phyloP scores from a whole-genome alignment of 2,113 vertebrate genomes.

The Festucalex cinctus region DNA sequence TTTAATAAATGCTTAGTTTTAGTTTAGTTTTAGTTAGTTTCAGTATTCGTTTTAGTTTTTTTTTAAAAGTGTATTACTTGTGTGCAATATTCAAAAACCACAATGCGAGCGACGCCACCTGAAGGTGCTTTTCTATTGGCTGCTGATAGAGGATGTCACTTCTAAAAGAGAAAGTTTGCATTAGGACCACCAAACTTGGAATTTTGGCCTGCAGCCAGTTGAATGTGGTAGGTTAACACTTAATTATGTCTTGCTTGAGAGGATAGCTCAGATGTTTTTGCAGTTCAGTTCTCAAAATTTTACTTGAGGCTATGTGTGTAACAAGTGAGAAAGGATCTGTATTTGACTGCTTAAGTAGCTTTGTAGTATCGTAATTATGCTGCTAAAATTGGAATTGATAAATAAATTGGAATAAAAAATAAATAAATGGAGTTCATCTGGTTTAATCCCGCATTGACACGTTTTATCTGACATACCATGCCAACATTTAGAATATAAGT shows the following conservation, averaged over 20 bases:
- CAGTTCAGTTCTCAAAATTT: background rate
- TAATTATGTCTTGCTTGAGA: background rate
- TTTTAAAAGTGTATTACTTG: too few relatives aligned
- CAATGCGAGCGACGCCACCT: too few relatives aligned
- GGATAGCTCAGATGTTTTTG: background rate
- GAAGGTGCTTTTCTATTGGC: too few relatives aligned
- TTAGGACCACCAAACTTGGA: background rate
- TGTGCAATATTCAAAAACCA: too few relatives aligned
- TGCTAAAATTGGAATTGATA: too few relatives aligned
- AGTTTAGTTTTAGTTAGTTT: too few relatives aligned
- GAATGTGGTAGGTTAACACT: background rate
- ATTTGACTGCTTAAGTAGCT: background rate
- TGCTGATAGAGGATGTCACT: too few relatives aligned
- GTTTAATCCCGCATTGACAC: too few relatives aligned
- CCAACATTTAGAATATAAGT: too few relatives aligned
- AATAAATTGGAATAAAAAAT: background rate
- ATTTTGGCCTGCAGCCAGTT: background rate
- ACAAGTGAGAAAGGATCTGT: background rate
- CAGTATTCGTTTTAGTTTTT: too few relatives aligned
- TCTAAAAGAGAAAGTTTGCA: background rate
- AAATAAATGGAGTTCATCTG: background rate
- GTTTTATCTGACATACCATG: too few relatives aligned
- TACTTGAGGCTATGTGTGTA: background rate
- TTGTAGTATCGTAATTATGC: background rate
- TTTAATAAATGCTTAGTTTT: too few relatives aligned